Conservation (phyloP, 2,888 invertebrate genomes). For the Leucophora obtusa region DNA sequence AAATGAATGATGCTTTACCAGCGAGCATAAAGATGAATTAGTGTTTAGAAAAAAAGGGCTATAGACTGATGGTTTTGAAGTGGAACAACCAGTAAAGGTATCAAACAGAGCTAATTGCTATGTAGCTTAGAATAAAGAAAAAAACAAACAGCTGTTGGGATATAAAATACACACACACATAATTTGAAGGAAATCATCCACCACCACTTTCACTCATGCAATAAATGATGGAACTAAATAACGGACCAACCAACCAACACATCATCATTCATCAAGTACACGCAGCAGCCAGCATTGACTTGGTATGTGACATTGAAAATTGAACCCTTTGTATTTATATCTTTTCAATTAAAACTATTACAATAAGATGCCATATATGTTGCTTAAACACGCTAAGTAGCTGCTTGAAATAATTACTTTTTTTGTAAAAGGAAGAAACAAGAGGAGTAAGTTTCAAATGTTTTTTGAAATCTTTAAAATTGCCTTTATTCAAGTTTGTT, state of each 20-base stretch:
- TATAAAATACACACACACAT: constrained; percentile 4
- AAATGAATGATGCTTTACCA: constrained; percentile 31
- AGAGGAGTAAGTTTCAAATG: constrained; percentile 9
- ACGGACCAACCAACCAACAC: constrained; percentile 20
- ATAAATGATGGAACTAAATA: constrained; percentile 1
- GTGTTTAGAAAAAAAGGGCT: neutral
- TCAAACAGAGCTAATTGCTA: constrained; percentile 43
- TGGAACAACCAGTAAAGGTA: constrained; percentile 15
- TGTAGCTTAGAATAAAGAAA: neutral
- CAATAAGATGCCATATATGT: constrained; percentile 31
- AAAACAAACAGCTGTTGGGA: constrained; percentile 46
- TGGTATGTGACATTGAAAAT: constrained; percentile 53
- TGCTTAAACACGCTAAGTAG: constrained; percentile 51
- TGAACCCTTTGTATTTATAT: constrained; percentile 38
- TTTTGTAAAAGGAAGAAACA: constrained; percentile 21
- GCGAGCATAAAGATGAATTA: constrained; percentile 14
- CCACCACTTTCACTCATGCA: constrained; percentile 20
- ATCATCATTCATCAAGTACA: constrained; percentile 47
- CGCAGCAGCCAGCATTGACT: neutral
- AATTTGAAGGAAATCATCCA: neutral
- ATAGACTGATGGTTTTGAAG: neutral
- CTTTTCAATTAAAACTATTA: constrained; percentile 18
- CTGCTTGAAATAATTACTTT: constrained; percentile 56
- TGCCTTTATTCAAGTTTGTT: constrained; percentile 16
- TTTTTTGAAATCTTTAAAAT: constrained; percentile 25